Conservation (phyloP, 1,140 invertebrate species). For the Melanaphis sacchari region DNA sequence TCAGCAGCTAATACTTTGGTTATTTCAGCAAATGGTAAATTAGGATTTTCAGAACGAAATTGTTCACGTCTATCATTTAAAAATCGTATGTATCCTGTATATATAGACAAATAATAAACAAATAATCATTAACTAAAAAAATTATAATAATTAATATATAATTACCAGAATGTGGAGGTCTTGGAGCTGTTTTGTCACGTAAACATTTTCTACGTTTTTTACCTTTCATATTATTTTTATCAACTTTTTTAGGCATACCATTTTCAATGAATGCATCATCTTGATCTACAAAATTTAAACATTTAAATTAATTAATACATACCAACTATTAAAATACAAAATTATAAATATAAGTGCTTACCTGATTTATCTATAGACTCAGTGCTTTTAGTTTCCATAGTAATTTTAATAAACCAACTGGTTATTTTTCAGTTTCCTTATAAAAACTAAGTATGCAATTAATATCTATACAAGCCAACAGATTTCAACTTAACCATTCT, state of each 20-base stretch:
- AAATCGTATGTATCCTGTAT: constrained; percentile 81
- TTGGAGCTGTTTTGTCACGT: constrained; percentile 74
- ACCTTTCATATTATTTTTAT: constrained; percentile 63
- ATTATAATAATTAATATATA: constrained; percentile 60
- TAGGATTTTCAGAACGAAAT: constrained; percentile 80
- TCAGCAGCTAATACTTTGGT: constrained; percentile 87
- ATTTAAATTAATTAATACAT: not conserved
- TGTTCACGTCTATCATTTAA: constrained; percentile 87
- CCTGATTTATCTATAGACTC: not conserved
- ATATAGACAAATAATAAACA: constrained; percentile 35
- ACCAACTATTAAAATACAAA: not conserved
- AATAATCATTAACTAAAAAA: not conserved
- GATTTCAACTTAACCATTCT: not conserved
- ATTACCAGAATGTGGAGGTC: constrained; percentile 75
- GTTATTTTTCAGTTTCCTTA: not conserved
- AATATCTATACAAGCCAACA: not conserved
- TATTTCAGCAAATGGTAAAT: constrained; percentile 85
- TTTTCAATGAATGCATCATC: not conserved
- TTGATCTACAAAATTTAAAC: not conserved
- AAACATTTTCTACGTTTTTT: constrained; percentile 74
- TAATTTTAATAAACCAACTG: constrained; percentile 79
- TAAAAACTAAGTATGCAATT: not conserved
- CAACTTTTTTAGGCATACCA: not conserved
- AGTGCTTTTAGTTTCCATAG: constrained; percentile 62
- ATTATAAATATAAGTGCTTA: not conserved